Evolutionary conservation across 2,888 invertebrate species (phyloP).

Genomic region (Baccha elongata): DNA sequence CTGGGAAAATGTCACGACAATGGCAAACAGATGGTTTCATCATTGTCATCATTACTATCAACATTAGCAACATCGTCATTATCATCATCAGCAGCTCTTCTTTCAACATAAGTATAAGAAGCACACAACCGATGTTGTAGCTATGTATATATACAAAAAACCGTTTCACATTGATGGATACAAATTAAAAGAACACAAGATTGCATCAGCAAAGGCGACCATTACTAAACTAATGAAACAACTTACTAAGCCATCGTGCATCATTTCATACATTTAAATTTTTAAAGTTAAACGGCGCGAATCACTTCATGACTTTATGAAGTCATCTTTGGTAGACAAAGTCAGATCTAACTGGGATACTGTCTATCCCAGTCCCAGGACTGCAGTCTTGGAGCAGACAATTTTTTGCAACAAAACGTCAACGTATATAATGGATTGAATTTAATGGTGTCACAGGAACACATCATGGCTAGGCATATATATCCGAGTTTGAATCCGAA

Average conservation of each 20-base stretch:
- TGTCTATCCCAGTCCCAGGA: too few species aligned
- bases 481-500: conserved; percentile 24
- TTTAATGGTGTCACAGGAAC: conserved; percentile 59
- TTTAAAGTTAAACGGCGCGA: conserved; percentile 31
- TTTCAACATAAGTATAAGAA: conserved; percentile 17
- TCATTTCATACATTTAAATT: conserved; percentile 46
- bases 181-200: conserved; percentile 33
- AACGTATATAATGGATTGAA: conserved; percentile 24
- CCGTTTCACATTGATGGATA: conserved; percentile 31
- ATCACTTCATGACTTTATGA: conserved; percentile 37
- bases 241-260: conserved; percentile 61
- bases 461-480: conserved; percentile 37
- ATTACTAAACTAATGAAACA: conserved; percentile 54
- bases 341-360: conserved; percentile 2
- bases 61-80: conserved; percentile 46
- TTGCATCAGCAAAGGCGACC: conserved; percentile 26
- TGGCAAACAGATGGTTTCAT: conserved; percentile 67
- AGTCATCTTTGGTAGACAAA: conserved; percentile 31
- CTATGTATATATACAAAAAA: neutral
- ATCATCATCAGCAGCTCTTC: conserved; percentile 22
- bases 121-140: neutral
- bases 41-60: conserved; percentile 67
- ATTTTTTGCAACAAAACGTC: conserved; percentile 33
- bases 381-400: conserved; percentile 3
- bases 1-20: conserved; percentile 73